Percentiles rank a stretch among this genome's conserved stretches.
These are phyloP conservation scores for Aurelia aurita DNA, from an alignment of 30 jellyfish, hydroid and myxozoan species.

Conservation along the genomic window DNA sequence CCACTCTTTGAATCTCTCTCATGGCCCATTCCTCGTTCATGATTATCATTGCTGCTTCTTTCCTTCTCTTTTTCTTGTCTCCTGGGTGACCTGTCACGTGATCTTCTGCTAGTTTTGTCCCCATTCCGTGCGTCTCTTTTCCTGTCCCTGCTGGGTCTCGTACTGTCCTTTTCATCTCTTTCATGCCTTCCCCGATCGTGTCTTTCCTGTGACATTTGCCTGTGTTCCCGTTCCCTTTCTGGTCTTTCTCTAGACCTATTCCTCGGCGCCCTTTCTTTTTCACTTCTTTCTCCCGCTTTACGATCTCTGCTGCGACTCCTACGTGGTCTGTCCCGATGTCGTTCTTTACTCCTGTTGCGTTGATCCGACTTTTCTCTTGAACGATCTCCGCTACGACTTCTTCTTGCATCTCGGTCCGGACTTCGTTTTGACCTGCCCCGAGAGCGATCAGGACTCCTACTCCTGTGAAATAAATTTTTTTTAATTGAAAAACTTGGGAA, in stretches of 20 bases:
- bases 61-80: background rate
- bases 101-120: slow-evolving; percentile 4
- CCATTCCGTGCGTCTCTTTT: background rate
- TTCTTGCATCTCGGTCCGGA: slow-evolving; percentile 6
- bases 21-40: background rate
- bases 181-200: background rate
- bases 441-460: slow-evolving; percentile 43
- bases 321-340: slow-evolving; percentile 6
- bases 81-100: slow-evolving; percentile 9
- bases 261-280: slow-evolving; percentile 10
- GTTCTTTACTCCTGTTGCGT: slow-evolving; percentile 15
- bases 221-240: background rate
- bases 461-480: background rate
- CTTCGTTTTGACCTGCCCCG: slow-evolving; percentile 7
- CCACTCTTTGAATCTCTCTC: background rate
- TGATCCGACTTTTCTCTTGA: slow-evolving; percentile 12
- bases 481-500: no score
- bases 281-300: slow-evolving; percentile 1
- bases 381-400: background rate
- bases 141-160: slow-evolving; percentile 72
- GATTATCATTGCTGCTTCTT: background rate
- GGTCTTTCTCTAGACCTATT: slow-evolving; percentile 40
- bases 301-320: slow-evolving; percentile 4
- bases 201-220: background rate
- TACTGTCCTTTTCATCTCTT: slow-evolving; percentile 7